Percentiles rank a stretch among this genome's conserved stretches.
These are phyloP conservation scores for Protosalanx chinensis DNA, from an alignment of 2,797 vertebrate genomes.

Conservation along the genomic window DNA sequence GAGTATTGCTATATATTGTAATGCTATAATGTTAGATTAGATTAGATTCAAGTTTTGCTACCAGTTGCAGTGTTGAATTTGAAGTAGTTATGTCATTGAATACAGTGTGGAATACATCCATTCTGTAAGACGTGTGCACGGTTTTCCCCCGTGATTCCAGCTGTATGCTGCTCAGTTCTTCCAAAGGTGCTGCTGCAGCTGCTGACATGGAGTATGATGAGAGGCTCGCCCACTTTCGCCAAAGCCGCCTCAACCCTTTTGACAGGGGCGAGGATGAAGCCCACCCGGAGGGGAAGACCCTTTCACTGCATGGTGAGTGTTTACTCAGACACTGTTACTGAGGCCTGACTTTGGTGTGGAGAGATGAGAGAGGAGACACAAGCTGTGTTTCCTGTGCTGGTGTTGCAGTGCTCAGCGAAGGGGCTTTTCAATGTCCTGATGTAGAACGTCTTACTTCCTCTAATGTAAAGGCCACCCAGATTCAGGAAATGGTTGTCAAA, in stretches of 20 bases:
- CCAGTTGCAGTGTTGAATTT: too few relatives aligned
- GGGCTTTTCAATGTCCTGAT: neutral
- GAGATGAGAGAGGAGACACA: slow-evolving; percentile 39
- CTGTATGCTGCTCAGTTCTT: slow-evolving; percentile 7
- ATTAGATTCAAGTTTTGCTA: too few relatives aligned
- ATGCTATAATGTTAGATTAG: too few relatives aligned
- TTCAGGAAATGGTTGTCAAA: too few relatives aligned
- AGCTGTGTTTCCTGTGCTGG: slow-evolving; percentile 20
- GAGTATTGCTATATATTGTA: too few relatives aligned
- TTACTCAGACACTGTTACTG: neutral
- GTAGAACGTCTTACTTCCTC: neutral
- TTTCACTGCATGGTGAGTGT: slow-evolving; percentile 70
- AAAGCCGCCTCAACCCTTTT: slow-evolving; percentile 94
- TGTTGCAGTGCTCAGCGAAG: neutral
- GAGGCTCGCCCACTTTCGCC: slow-evolving; percentile 89
- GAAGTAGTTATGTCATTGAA: too few relatives aligned
- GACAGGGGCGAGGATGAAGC: slow-evolving; percentile 78
- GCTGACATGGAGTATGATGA: slow-evolving; percentile 89
- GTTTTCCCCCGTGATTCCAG: neutral
- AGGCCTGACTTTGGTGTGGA: neutral
- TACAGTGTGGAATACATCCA: too few relatives aligned
- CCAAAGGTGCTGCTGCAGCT: slow-evolving; percentile 73
- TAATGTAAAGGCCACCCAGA: neutral
- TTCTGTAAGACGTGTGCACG: neutral
- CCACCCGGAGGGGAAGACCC: slow-evolving; percentile 54